Conservation (phyloP, 92 coral and sea anemone genomes). For the Montipora capitata region DNA sequence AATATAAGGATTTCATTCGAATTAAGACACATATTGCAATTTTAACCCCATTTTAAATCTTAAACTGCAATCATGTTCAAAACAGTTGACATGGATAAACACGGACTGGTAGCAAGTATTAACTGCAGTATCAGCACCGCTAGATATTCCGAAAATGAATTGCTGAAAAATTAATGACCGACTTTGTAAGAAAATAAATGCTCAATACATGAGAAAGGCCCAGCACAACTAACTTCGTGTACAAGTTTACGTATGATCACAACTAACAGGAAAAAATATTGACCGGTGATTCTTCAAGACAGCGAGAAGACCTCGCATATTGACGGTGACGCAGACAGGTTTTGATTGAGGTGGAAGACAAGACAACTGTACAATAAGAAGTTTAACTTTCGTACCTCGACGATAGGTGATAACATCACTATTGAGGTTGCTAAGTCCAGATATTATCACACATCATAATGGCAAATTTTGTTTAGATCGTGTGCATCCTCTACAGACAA, state of each 20-base stretch:
- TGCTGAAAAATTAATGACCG: neutral
- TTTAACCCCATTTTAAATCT: neutral
- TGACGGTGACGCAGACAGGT: neutral
- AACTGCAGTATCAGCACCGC: too few species aligned
- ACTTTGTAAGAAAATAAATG: neutral
- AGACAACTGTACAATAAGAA: too few species aligned
- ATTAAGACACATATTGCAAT: neutral
- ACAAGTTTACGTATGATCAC: neutral
- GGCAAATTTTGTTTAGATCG: neutral
- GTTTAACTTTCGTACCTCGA: constrained; percentile 12
- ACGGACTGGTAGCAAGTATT: neutral
- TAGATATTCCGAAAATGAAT: neutral
- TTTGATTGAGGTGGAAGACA: neutral
- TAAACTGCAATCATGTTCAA: neutral
- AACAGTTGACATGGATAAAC: neutral
- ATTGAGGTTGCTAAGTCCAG: constrained; percentile 8
- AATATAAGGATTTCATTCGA: too few species aligned
- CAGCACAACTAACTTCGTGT: neutral
- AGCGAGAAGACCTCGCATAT: too few species aligned
- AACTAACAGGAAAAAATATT: too few species aligned
- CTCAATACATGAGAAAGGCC: neutral
- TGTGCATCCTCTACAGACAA: neutral
- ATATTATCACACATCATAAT: neutral
- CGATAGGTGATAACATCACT: constrained; percentile 1
- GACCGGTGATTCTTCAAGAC: too few species aligned